phyloP scores from a whole-genome alignment of 1,140 invertebrate genomes.

The Bombus turneri region DNA sequence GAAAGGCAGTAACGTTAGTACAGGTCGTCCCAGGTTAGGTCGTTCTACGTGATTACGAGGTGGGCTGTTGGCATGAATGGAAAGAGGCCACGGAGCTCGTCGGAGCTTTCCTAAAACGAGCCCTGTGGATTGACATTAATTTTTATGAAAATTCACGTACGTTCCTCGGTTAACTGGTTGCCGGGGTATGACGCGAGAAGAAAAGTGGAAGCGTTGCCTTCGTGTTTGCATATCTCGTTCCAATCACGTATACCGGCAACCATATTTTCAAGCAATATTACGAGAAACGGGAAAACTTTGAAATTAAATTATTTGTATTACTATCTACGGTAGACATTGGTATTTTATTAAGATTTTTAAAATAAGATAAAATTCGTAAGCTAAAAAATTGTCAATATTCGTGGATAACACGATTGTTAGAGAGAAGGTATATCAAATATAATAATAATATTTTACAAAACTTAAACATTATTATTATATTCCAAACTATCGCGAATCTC shows the following conservation, averaged over 20 bases:
- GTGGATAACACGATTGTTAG: too few species aligned
- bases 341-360: too few species aligned
- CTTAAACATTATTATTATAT: too few species aligned
- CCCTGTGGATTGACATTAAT: constrained; percentile 63
- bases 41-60: constrained; percentile 3
- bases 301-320: not conserved
- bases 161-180: constrained; percentile 6
- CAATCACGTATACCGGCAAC: too few species aligned
- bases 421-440: too few species aligned
- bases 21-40: constrained; percentile 5
- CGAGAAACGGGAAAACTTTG: not conserved
- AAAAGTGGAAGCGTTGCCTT: constrained; percentile 7
- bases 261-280: not conserved
- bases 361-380: too few species aligned
- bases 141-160: constrained; percentile 67
- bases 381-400: too few species aligned
- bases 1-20: not conserved
- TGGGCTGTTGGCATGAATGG: not conserved
- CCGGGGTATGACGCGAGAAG: not conserved
- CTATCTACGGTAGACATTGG: too few species aligned
- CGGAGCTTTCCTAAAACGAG: constrained; percentile 20
- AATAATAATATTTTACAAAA: too few species aligned
- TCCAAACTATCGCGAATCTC: too few species aligned
- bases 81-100: not conserved
- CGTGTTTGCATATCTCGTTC: too few species aligned